Base-by-base conservation (phyloP, 2,888 invertebrate species). In the Nomada hirtipes region DNA sequence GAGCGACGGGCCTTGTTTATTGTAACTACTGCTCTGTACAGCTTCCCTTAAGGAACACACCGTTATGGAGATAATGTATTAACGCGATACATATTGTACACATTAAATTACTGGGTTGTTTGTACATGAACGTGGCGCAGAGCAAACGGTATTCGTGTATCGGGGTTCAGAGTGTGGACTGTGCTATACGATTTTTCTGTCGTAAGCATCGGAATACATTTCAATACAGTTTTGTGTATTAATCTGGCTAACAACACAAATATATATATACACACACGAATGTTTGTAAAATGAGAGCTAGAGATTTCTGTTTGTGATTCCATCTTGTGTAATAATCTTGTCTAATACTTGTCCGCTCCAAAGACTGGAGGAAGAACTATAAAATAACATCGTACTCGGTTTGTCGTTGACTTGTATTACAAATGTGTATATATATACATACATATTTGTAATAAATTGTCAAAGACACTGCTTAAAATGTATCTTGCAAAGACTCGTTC, bases 311-410 rank as follows among this genome's bases (percentile, higher is more conserved):
- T n/a, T 52, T 50, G 15, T 26, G 9, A 9, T n/a, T 3, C 47
- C 63, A 64, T 57, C 29, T 64, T 42, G 26, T 36, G 4, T 52
- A 74, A 61, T 61, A 44, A 26, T 59, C 47, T n/a, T 59, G 47
- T 47, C 11, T 57, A 67, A 15, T 63, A 59, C 2, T 20, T 67
- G n/a, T 52, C 50, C 42, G 11, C 11, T 73, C 20, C 4, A 20
- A 29, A 44, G 18, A 18, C 0, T 42, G 18, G 23, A 59, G 20
- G 4, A 67, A 26, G 36, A 53, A 20, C 15, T 50, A 2, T 42
- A n/a, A 42, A 3, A 20, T 36, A 67, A 52, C 1, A 26, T 63
- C 23, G 1, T 20, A 11, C 4, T 29, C 11, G 29, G 18, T 53
- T 36, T 18, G 13, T 44, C 15, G 44, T 20, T 26, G 20, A 18